Conservation (phyloP, 1,140 invertebrate genomes). For the Pachypeltis micranthus region DNA sequence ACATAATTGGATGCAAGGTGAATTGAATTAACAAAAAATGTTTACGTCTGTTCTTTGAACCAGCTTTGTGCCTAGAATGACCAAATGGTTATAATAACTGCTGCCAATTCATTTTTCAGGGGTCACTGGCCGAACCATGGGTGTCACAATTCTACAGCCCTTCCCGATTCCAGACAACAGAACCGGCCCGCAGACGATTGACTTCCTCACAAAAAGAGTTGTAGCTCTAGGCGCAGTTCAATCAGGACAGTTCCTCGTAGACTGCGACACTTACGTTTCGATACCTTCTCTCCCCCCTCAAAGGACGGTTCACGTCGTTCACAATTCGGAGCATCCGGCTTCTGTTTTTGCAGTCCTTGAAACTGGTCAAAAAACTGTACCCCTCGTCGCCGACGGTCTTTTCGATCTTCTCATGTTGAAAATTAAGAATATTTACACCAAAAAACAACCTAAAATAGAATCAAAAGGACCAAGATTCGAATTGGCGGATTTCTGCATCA, state of each 20-base stretch:
- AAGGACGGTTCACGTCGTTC: conserved; percentile 76
- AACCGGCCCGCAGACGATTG: conserved; percentile 73
- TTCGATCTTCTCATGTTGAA: conserved; percentile 87
- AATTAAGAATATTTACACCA: conserved; percentile 73
- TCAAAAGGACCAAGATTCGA: conserved; percentile 86
- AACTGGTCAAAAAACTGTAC: conserved; percentile 68
- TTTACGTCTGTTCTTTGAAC: no score
- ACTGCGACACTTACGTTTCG: conserved; percentile 87
- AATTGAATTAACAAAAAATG: no score
- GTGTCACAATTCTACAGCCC: conserved; percentile 46
- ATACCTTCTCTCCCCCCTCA: conserved; percentile 43
- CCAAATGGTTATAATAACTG: no score
- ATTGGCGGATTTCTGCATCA: conserved; percentile 86
- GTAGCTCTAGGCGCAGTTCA: conserved; percentile 72
- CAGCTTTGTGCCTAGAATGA: no score
- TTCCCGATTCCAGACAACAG: conserved; percentile 76
- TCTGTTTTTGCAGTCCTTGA: conserved; percentile 88
- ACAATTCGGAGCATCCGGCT: conserved; percentile 90
- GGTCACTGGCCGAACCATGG: no score
- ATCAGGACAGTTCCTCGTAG: conserved; percentile 79
- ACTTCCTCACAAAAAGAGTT: conserved; percentile 72
- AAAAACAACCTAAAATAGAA: conserved; percentile 68
- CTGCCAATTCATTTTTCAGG: no score
- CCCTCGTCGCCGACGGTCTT: conserved; percentile 76
- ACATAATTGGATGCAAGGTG: no score